Percentiles rank a stretch among this genome's conserved stretches.
Evolutionary conservation across 1,140 invertebrate species (phyloP).

Genomic region (Aradophagus sp.): DNA sequence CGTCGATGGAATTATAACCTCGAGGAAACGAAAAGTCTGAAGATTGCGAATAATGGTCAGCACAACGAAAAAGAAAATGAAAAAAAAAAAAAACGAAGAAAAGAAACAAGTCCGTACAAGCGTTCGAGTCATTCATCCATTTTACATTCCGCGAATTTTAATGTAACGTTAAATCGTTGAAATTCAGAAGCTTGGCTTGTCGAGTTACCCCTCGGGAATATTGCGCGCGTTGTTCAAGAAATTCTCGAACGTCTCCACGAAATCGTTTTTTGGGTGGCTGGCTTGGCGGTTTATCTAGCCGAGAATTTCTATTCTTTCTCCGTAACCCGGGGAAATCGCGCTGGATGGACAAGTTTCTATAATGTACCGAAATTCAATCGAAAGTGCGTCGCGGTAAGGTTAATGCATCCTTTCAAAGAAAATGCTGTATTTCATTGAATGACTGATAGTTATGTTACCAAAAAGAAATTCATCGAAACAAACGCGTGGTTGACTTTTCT

Average conservation of each 20-base stretch:
- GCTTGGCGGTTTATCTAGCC: slow-evolving; percentile 50
- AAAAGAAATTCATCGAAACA: no score
- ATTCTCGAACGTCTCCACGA: slow-evolving; percentile 50
- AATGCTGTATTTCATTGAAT: slow-evolving; percentile 33
- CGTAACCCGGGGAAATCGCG: slow-evolving; percentile 33
- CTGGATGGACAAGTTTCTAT: slow-evolving; percentile 37
- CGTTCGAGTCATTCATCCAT: slow-evolving; percentile 40
- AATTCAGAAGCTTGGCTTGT: slow-evolving; percentile 46
- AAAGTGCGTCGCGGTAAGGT: background rate
- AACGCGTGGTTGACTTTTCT: no score
- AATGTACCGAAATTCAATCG: slow-evolving; percentile 40
- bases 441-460: slow-evolving; percentile 25
- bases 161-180: slow-evolving; percentile 57
- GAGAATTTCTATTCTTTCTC: slow-evolving; percentile 54
- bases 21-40: slow-evolving; percentile 28
- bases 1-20: slow-evolving; percentile 34
- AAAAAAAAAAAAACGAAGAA: no score
- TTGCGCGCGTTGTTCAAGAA: slow-evolving; percentile 36
- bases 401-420: slow-evolving; percentile 7
- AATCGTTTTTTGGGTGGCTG: slow-evolving; percentile 53
- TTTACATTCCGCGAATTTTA: slow-evolving; percentile 55
- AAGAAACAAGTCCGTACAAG: slow-evolving; percentile 10
- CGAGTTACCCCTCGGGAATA: slow-evolving; percentile 46
- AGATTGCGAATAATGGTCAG: slow-evolving; percentile 44
- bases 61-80: no score